phyloP scores from a whole-genome alignment of 2,888 invertebrate species.

The Periphyllus acericola region DNA sequence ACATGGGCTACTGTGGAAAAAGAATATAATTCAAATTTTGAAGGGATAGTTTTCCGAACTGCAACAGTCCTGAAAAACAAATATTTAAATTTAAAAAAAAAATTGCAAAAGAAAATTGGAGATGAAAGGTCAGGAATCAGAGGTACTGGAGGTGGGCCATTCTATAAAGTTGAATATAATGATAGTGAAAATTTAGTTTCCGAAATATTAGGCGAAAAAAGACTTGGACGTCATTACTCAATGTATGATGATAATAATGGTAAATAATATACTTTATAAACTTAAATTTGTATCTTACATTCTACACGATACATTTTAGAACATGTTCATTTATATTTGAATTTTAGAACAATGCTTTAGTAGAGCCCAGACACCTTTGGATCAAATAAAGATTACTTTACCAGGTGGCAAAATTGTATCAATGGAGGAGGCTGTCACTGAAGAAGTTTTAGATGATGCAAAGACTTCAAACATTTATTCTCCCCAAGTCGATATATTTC shows the following conservation, averaged over 20 bases:
- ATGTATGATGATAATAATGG: background rate
- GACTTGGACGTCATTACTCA: background rate
- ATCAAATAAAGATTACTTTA: background rate
- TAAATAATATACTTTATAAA: slow-evolving; percentile 3
- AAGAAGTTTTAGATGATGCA: background rate
- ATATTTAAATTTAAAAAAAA: background rate
- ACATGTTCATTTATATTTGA: too few species aligned
- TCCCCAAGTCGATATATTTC: background rate
- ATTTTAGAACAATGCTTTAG: too few species aligned
- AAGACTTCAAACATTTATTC: too few species aligned
- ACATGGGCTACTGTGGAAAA: background rate
- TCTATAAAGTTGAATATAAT: background rate
- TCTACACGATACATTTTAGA: too few species aligned
- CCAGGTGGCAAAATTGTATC: background rate
- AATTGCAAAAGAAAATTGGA: background rate
- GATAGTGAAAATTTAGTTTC: background rate
- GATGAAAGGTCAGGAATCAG: background rate
- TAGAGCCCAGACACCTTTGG: too few species aligned
- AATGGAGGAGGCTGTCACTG: background rate
- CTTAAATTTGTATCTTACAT: too few species aligned
- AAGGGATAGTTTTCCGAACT: background rate
- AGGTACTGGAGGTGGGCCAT: slow-evolving; percentile 21
- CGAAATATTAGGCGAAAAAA: background rate
- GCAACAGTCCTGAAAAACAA: slow-evolving; percentile 1
- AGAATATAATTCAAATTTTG: background rate